Evolutionary conservation across 2,888 invertebrate species (phyloP).

Genomic region (Panorpa germanica): DNA sequence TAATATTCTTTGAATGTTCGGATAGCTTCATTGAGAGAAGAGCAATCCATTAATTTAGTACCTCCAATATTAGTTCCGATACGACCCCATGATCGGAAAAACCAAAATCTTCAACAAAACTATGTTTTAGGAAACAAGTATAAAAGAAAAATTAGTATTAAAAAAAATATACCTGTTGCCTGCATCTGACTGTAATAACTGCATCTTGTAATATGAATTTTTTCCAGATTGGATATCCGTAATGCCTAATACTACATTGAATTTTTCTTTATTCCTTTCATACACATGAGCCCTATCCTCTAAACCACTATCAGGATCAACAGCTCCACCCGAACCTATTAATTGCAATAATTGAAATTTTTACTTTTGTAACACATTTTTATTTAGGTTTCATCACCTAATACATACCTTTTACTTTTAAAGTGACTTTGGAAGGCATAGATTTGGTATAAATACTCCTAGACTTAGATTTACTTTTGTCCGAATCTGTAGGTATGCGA

Average conservation of each 20-base stretch:
- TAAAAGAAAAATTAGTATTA: conserved; percentile 5
- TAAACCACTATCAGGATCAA: conserved; percentile 79
- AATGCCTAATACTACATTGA: conserved; percentile 60
- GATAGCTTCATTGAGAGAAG: conserved; percentile 34
- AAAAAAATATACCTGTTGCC: conserved; percentile 26
- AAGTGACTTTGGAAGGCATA: conserved; percentile 36
- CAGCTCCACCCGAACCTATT: conserved; percentile 47
- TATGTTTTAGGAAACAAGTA: conserved; percentile 4
- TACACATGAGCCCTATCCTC: conserved; percentile 67
- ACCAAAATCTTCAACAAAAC: conserved; percentile 36
- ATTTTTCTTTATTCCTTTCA: conserved; percentile 35
- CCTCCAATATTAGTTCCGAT: conserved; percentile 88
- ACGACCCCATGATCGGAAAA: conserved; percentile 90
- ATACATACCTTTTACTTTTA: conserved; percentile 40
- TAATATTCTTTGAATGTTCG: conserved; percentile 41
- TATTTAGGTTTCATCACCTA: too few species aligned
- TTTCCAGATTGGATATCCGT: conserved; percentile 74
- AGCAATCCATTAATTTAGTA: conserved; percentile 34
- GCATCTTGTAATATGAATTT: conserved; percentile 92
- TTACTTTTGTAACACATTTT: too few species aligned
- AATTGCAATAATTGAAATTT: background rate
- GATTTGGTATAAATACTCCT: conserved; percentile 39
- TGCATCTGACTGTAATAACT: conserved; percentile 62
- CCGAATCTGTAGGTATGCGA: conserved; percentile 30
- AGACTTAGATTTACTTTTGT: conserved; percentile 37